Conservation (phyloP, 2,797 vertebrate species). For the Gorsachius magnificus region DNA sequence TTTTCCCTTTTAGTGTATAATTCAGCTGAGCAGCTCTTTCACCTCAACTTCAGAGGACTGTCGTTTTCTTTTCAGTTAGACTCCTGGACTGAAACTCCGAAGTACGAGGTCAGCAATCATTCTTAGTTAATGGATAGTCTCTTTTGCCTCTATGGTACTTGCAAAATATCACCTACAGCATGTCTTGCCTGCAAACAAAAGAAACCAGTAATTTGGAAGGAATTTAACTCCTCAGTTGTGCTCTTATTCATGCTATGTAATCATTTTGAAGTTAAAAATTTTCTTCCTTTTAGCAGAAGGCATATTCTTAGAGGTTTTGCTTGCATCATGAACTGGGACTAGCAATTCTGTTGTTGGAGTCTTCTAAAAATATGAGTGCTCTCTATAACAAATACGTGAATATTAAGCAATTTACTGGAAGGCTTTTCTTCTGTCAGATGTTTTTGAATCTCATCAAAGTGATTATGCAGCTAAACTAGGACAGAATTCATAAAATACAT, state of each 20-base stretch:
- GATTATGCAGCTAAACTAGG: conserved; percentile 18
- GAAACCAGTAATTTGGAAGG: neutral
- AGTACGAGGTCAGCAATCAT: conserved; percentile 90
- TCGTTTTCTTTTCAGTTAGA: conserved; percentile 99
- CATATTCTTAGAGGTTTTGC: neutral
- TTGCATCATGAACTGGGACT: neutral
- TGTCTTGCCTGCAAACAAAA: neutral
- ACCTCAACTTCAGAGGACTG: conserved; percentile 97
- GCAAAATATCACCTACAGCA: neutral
- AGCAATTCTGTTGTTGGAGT: neutral
- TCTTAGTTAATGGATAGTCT: neutral
- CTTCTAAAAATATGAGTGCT: conserved; percentile 1
- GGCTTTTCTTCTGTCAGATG: conserved; percentile 27
- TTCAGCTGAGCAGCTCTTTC: conserved; percentile 96
- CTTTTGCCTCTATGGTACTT: neutral
- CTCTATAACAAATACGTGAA: neutral
- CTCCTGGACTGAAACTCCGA: conserved; percentile 97
- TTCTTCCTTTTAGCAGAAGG: neutral
- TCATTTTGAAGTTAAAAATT: neutral
- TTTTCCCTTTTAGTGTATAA: conserved; percentile 88
- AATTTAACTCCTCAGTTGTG: neutral
- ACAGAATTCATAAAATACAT: neutral
- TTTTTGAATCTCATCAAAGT: conserved; percentile 11
- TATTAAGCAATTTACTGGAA: neutral
- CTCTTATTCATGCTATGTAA: neutral